These are phyloP conservation scores for Galleria mellonella DNA, from an alignment of 1,140 invertebrate genomes.

Conservation along the genomic window DNA sequence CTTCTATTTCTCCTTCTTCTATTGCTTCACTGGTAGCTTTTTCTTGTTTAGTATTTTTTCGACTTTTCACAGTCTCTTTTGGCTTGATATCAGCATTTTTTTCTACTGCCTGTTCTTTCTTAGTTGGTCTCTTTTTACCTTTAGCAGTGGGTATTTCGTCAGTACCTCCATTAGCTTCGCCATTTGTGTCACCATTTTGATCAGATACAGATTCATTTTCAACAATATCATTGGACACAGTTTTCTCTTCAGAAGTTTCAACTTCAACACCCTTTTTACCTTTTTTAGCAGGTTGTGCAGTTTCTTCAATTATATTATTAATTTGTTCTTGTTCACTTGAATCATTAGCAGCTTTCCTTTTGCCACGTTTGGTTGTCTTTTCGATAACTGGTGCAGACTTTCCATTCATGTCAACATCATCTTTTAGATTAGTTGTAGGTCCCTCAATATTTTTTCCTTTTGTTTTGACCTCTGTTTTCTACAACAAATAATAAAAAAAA, in stretches of 20 bases:
- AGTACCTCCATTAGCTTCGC: slow-evolving; percentile 38
- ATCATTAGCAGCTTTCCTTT: slow-evolving; percentile 27
- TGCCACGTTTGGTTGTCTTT: slow-evolving; percentile 51
- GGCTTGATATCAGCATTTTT: slow-evolving; percentile 23
- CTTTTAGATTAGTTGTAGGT: slow-evolving; percentile 20
- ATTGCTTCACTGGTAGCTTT: slow-evolving; percentile 14
- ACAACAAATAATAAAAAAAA: slow-evolving; percentile 19
- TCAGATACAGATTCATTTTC: slow-evolving; percentile 15
- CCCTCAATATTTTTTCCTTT: slow-evolving; percentile 46
- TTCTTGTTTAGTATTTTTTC: slow-evolving; percentile 38
- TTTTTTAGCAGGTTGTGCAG: slow-evolving; percentile 34
- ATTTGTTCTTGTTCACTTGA: slow-evolving; percentile 21
- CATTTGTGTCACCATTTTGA: slow-evolving; percentile 30
- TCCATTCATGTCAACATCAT: slow-evolving; percentile 24
- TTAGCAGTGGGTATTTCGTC: slow-evolving; percentile 30
- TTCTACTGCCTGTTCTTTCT: slow-evolving; percentile 34
- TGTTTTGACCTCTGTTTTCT: slow-evolving; percentile 57
- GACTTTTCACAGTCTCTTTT: slow-evolving; percentile 29
- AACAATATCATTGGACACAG: slow-evolving; percentile 29
- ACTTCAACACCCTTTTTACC: slow-evolving; percentile 41
- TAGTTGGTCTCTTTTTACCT: slow-evolving; percentile 43
- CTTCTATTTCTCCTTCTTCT: slow-evolving; percentile 28
- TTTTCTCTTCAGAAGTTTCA: slow-evolving; percentile 21
- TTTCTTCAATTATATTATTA: slow-evolving; percentile 33
- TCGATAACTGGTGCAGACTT: slow-evolving; percentile 27